Evolutionary conservation across 2,113 vertebrate genomes (phyloP), one percentile per base, ranked within the genome.

Genomic region (Campylomormyrus tamandua): DNA sequence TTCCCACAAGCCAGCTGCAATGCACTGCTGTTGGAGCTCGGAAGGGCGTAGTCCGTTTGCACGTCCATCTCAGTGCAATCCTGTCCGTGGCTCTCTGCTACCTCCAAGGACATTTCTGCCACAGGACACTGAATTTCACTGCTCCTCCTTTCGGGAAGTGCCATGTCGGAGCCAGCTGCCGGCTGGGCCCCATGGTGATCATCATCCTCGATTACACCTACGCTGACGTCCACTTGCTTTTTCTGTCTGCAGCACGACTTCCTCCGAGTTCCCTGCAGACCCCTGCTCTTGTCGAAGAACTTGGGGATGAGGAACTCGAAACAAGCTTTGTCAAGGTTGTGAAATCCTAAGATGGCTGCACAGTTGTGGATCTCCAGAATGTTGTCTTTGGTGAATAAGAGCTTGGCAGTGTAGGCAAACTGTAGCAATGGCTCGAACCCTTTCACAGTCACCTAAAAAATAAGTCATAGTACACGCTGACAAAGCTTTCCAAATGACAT

Each of bases 391-490:
- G 96, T 98, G 93, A 99, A 96, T 92, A 96, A 95, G 88, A 99
- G 96, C 90, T 97, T 98, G 66, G 98, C 97, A 58, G 98, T 99
- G 92, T 99, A 99, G 87, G 97, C 98, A 94, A 99, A 99, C 87
- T 98, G 97, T 90, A 99, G 97, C 92, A 99, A 93, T 90, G 98
- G 97, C 91, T 97, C 96, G 93, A 99, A 99, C 89, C 98, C 98
- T 91, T 97, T 97, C 90, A 96, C 95, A 1, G 97, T 98, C 89
- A 99, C 97, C 98, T 99, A 94, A 42, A 49, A 89, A 88, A 9
- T 19, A 2, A 1, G 10, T 27, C 15, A 80, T 21, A 9, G 21
- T 21, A 48, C 83, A 84, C 3, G 10, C 6, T 48, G 8, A 24
- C 2, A 84, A 48, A 48, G 2, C 24, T n/a, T 84, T 84, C 8